phyloP scores from a whole-genome alignment of 2,113 vertebrate species.

The Brevimyrus niger region DNA sequence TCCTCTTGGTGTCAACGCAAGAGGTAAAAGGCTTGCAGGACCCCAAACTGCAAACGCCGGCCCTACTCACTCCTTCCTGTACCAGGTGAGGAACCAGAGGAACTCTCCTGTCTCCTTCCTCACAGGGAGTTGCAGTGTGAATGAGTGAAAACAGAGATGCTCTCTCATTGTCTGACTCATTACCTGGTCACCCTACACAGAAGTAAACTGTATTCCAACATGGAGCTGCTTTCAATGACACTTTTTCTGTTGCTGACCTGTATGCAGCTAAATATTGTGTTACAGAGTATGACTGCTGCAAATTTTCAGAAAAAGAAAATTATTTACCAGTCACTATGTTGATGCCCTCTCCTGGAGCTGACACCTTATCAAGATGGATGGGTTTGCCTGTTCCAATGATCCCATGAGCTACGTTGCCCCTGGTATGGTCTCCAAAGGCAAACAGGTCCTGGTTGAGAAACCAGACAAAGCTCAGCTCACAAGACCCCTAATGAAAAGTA shows the following conservation, averaged over 20 bases:
- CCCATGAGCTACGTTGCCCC: no score
- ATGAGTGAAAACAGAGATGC: not conserved
- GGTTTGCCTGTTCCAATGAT: no score
- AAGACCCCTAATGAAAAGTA: no score
- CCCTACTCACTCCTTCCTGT: conserved; percentile 75
- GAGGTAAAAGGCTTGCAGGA: not conserved
- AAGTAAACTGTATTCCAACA: not conserved
- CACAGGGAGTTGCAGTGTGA: conserved; percentile 68
- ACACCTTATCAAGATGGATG: no score
- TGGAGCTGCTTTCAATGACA: not conserved
- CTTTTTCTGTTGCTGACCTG: no score
- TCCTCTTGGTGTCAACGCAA: not conserved
- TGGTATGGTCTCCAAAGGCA: no score
- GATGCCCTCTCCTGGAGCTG: not conserved
- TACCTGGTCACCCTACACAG: not conserved
- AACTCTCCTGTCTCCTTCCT: conserved; percentile 94
- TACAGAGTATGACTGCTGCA: no score
- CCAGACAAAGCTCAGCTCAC: no score
- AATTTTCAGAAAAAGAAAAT: no score
- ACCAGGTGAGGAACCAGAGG: conserved; percentile 86
- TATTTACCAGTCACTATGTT: not conserved
- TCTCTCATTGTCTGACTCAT: not conserved
- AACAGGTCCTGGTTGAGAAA: no score
- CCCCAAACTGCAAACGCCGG: not conserved
- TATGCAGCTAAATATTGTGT: no score